phyloP scores from a whole-genome alignment of 2,113 vertebrate genomes.

The Andinoacara biseriatus region DNA sequence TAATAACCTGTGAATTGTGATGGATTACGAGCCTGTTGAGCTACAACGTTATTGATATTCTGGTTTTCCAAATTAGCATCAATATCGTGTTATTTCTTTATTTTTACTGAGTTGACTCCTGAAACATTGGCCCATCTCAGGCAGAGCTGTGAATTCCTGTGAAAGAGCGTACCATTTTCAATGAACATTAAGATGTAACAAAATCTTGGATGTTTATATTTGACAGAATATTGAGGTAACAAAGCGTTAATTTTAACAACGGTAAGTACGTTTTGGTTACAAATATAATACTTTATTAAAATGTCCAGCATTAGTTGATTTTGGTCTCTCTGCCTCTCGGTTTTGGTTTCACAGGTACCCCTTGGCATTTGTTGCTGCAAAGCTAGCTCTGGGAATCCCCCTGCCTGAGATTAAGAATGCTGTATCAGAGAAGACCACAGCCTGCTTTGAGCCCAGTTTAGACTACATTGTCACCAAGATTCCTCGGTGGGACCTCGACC shows the following conservation, averaged over 20 bases:
- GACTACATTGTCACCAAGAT: conserved; percentile 97
- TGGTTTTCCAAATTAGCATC: too few species aligned
- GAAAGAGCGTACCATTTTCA: too few species aligned
- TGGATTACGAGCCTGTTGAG: too few species aligned
- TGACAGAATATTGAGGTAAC: background rate
- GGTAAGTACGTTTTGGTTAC: background rate
- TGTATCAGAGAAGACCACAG: conserved; percentile 91
- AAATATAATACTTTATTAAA: background rate
- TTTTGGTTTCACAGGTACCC: conserved; percentile 83
- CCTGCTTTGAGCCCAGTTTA: conserved; percentile 95
- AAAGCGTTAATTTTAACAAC: background rate
- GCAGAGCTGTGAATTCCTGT: too few species aligned
- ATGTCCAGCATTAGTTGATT: background rate
- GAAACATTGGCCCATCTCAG: background rate
- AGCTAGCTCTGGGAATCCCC: conserved; percentile 91
- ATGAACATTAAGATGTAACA: too few species aligned
- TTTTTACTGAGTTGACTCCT: too few species aligned
- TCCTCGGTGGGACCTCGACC: conserved; percentile 95
- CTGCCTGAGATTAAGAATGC: conserved; percentile 93
- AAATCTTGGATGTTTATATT: too few species aligned
- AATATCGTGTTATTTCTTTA: too few species aligned
- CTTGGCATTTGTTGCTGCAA: conserved; percentile 93
- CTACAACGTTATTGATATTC: too few species aligned
- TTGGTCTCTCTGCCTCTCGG: background rate
- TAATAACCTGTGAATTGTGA: too few species aligned